Evolutionary conservation across 2,888 invertebrate genomes (phyloP), one percentile per base, ranked within the genome.

Genomic region (Cheilosia grossa): DNA sequence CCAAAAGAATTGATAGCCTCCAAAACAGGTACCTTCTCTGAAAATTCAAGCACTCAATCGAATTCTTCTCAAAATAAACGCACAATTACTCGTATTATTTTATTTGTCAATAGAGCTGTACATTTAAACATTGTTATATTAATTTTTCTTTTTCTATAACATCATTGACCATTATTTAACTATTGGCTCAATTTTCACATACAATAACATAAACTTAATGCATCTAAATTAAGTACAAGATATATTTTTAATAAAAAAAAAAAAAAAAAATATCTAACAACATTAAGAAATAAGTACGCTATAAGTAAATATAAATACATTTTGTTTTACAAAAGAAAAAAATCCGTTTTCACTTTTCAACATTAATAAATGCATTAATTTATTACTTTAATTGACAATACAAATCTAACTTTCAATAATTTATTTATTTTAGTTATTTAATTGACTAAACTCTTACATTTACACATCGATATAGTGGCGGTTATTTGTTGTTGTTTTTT

Each of bases 381-480:
- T 51, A 19, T 59, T 54, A 49, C 19, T 49, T 56, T 61, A 85
- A 85, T 85, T 85, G 85, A 85, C 81, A 81, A 81, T 85, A 80
- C 75, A 85, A 85, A 80, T 85, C 75, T 75, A 80, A 80, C 75
- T 61, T 82, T 70, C 42, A 75, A 79, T 79, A 7, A 42, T 58
- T 63, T 73, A 13, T 44, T 42, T 53, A 24, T 17, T 42, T 59
- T 58, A 9, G 63, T 15, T 53, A 6, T 61, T 72, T 85, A 85
- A 85, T 85, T 85, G 85, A 85, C 85, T 81, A 85, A 81, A 81
- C 75, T 77, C 75, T 83, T 74, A 85, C 80, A 80, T 80, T 85
- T 79, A 79, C 79, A 83, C 83, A 83, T 74, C 70, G 70, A 82
- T 77, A 87, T 61, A 61, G 27, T 70, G 15, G 47, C 53, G 49